Conservation (phyloP, 2,888 invertebrate genomes). For the Pocota personata region DNA sequence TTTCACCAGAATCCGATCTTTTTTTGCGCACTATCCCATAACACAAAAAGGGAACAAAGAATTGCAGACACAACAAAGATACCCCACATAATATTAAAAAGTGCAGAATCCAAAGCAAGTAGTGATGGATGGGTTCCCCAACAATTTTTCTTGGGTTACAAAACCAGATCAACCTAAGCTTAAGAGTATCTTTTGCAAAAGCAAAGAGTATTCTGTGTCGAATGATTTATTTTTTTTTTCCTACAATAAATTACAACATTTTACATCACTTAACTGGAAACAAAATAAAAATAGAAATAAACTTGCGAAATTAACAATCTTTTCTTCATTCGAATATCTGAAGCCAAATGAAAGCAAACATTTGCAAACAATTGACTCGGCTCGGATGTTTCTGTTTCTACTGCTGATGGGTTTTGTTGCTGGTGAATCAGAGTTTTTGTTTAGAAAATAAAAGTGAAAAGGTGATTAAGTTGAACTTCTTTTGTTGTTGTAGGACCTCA, state of each 20-base stretch:
- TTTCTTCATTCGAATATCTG: conserved; percentile 16
- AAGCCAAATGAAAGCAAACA: conserved; percentile 24
- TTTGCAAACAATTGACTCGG: conserved; percentile 23
- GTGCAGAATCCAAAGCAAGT: background rate
- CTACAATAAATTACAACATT: conserved; percentile 4
- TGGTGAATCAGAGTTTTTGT: conserved; percentile 13
- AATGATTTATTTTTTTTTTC: background rate
- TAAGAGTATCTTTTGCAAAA: background rate
- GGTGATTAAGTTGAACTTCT: background rate
- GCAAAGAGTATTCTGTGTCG: background rate
- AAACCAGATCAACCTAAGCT: conserved; percentile 2
- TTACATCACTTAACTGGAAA: conserved; percentile 2
- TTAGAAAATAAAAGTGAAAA: conserved; percentile 53
- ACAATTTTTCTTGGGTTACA: conserved; percentile 4
- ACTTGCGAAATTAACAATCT: conserved; percentile 31
- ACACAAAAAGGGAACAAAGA: conserved; percentile 30
- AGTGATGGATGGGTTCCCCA: background rate
- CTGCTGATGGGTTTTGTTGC: background rate
- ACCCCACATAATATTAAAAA: background rate
- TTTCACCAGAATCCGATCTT: conserved; percentile 19
- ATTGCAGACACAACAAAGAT: background rate
- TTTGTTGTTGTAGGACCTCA: background rate
- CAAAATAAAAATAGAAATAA: background rate
- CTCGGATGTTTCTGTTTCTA: conserved; percentile 16
- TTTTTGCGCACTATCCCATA: conserved; percentile 12